phyloP scores from a whole-genome alignment of 2,113 vertebrate genomes.

The Euleptes europaea region DNA sequence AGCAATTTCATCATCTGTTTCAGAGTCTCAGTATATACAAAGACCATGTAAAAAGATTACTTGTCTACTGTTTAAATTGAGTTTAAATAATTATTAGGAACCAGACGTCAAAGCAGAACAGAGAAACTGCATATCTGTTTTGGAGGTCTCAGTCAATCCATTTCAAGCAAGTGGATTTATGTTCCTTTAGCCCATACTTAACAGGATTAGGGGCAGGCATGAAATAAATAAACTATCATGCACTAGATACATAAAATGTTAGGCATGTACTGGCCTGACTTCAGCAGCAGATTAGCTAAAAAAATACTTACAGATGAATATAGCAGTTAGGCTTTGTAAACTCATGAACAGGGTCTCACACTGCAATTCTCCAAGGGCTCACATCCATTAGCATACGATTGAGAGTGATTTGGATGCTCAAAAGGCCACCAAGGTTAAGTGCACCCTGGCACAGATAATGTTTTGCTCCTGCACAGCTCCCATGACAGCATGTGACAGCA shows the following conservation, averaged over 20 bases:
- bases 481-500: neutral
- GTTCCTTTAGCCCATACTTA: slow-evolving; percentile 7
- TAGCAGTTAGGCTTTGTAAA: neutral
- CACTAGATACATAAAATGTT: slow-evolving; percentile 7
- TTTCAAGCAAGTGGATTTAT: neutral
- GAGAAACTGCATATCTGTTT: neutral
- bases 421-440: slow-evolving; percentile 51
- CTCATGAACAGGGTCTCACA: neutral
- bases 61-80: neutral
- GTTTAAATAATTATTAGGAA: neutral
- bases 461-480: neutral
- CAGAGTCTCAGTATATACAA: too few species aligned
- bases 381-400: slow-evolving; percentile 17
- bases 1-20: too few species aligned
- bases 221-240: slow-evolving; percentile 51
- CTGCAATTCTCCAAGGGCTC: rapidly evolving
- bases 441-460: slow-evolving; percentile 24
- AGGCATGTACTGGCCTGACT: slow-evolving; percentile 6
- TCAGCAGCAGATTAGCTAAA: slow-evolving; percentile 21
- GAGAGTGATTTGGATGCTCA: slow-evolving; percentile 25
- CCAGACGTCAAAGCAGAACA: neutral
- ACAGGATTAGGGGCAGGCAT: slow-evolving; percentile 56
- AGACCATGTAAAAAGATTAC: neutral
- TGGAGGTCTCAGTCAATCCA: neutral
- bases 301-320: neutral